Percentiles rank a stretch among this genome's conserved stretches.
Evolutionary conservation across 2,888 invertebrate genomes (phyloP).

Genomic region (Dasypogon diadema): DNA sequence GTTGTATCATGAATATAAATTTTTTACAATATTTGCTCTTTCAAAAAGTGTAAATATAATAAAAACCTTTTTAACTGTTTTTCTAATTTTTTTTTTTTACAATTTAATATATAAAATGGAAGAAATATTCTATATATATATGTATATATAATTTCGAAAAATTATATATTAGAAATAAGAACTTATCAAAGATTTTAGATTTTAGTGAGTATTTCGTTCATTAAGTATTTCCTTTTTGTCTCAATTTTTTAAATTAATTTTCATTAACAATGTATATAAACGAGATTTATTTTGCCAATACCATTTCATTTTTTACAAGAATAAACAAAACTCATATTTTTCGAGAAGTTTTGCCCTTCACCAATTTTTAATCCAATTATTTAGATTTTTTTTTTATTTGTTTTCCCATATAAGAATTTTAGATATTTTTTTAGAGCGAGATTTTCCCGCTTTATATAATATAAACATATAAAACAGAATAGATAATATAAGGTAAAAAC

Average conservation of each 20-base stretch:
- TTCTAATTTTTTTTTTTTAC: constrained; percentile 27
- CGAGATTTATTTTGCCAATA: constrained; percentile 45
- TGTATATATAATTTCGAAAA: constrained; percentile 35
- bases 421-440: constrained; percentile 51
- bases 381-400: constrained; percentile 35
- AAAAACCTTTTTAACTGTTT: constrained; percentile 15
- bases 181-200: constrained; percentile 22
- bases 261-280: constrained; percentile 7
- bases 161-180: constrained; percentile 18
- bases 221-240: constrained; percentile 31
- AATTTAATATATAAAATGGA: constrained; percentile 44
- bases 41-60: constrained; percentile 44
- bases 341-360: constrained; percentile 43
- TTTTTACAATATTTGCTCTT: constrained; percentile 44
- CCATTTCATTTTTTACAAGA: constrained; percentile 33
- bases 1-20: constrained; percentile 44
- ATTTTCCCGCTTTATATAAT: constrained; percentile 41
- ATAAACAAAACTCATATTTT: constrained; percentile 28
- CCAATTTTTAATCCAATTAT: constrained; percentile 44
- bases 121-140: constrained; percentile 34
- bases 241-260: constrained; percentile 8
- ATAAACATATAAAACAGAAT: constrained; percentile 30
- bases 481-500: constrained; percentile 35
- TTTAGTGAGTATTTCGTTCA: constrained; percentile 41
- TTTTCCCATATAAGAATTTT: constrained; percentile 12